Conservation (phyloP, 2,797 vertebrate genomes). For the Hafferia zeledoni region DNA sequence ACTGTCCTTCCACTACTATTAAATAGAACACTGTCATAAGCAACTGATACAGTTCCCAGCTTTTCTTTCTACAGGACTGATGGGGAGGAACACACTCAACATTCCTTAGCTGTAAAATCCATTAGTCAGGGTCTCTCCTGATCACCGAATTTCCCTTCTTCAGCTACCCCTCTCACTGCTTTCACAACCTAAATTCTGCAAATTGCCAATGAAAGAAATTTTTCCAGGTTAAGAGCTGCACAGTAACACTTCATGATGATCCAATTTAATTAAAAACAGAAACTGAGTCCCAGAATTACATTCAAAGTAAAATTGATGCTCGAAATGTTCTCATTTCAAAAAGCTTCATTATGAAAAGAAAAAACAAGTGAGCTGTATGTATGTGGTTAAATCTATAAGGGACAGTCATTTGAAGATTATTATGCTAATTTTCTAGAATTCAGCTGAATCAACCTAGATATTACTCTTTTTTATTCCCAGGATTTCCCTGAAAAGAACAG, state of each 20-base stretch:
- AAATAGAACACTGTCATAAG: background rate
- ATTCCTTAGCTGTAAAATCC: fast-evolving
- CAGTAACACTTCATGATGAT: background rate
- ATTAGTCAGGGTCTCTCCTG: background rate
- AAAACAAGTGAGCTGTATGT: background rate
- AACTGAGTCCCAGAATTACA: background rate
- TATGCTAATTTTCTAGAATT: constrained; percentile 15
- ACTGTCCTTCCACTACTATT: background rate
- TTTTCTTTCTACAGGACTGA: background rate
- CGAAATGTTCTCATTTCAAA: background rate
- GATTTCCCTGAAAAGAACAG: constrained; percentile 26
- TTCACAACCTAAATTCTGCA: background rate
- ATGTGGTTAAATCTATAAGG: background rate
- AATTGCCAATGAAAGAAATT: background rate
- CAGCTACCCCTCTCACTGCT: background rate
- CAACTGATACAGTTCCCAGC: background rate
- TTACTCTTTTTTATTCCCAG: constrained; percentile 13
- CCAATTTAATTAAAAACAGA: constrained; percentile 5
- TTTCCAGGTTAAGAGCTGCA: background rate
- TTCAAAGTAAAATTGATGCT: background rate
- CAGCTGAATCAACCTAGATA: constrained; percentile 34
- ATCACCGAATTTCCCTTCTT: background rate
- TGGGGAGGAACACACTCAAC: background rate
- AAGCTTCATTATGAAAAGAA: background rate
- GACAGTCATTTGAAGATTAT: constrained; percentile 38